Percentiles rank a stretch among this genome's conserved stretches.
Evolutionary conservation across 30 jellyfish, hydroid and myxozoan genomes (phyloP).

Genomic region (Aurelia aurita complex sp. Pacific): DNA sequence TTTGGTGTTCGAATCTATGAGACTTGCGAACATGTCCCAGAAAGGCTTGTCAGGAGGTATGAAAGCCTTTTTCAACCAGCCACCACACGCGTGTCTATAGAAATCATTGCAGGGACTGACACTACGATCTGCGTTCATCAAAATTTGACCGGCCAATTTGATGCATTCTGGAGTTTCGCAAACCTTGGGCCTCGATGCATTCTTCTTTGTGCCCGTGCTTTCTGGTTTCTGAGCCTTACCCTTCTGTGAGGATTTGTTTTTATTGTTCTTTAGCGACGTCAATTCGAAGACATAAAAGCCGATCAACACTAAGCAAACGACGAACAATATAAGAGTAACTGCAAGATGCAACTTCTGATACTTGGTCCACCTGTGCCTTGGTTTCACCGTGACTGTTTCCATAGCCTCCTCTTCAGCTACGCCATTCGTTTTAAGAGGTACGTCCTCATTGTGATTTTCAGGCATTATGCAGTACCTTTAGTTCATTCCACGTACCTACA

Average conservation of each 20-base stretch:
- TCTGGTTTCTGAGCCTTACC: neutral
- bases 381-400: slow-evolving; percentile 50
- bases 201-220: neutral
- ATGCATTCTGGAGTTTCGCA: slow-evolving; percentile 72
- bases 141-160: slow-evolving; percentile 55
- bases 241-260: too few species aligned
- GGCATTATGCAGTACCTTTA: slow-evolving; percentile 30
- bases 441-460: slow-evolving; percentile 47
- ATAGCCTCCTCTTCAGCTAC: slow-evolving; percentile 50
- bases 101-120: slow-evolving; percentile 71
- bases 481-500: slow-evolving; percentile 1
- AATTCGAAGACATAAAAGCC: slow-evolving; percentile 44
- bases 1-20: slow-evolving; percentile 47
- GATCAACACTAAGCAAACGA: slow-evolving; percentile 45
- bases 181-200: neutral
- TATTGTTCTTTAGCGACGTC: slow-evolving; percentile 4
- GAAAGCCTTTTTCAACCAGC: slow-evolving; percentile 50
- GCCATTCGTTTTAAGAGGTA: slow-evolving; percentile 48
- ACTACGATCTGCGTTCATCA: slow-evolving; percentile 37
- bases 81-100: slow-evolving; percentile 78
- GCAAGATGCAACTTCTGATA: slow-evolving; percentile 59
- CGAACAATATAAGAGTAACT: slow-evolving; percentile 38
- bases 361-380: slow-evolving; percentile 62
- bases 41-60: slow-evolving; percentile 53
- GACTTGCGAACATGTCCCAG: slow-evolving; percentile 51